Evolutionary conservation across 2,888 invertebrate species (phyloP).

Genomic region (Lithophane leautieri): DNA sequence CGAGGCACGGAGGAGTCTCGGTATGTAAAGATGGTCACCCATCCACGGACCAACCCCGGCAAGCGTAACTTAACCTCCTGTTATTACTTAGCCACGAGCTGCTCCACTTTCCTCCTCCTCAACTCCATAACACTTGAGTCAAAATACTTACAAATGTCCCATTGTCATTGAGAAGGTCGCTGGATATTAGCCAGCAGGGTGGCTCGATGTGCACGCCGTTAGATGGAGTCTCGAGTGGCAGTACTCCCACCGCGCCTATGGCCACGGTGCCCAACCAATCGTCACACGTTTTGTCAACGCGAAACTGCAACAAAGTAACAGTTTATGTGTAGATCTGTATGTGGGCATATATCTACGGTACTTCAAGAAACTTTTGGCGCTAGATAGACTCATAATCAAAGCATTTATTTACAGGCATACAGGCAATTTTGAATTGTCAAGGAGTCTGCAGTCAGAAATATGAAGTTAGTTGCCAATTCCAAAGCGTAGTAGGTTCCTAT

Average conservation of each 20-base stretch:
- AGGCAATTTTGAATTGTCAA: too few relatives aligned
- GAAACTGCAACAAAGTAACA: conserved; percentile 87
- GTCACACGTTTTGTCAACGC: conserved; percentile 93
- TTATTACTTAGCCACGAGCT: too few relatives aligned
- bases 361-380: neutral
- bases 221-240: conserved; percentile 92
- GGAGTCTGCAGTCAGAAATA: neutral
- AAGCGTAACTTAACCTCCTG: too few relatives aligned
- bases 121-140: neutral
- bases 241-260: conserved; percentile 94
- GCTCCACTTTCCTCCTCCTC: too few relatives aligned
- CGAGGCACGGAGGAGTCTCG: too few relatives aligned
- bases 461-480: neutral
- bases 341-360: neutral
- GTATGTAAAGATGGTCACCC: too few relatives aligned
- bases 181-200: conserved; percentile 95
- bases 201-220: conserved; percentile 94
- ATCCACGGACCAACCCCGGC: too few relatives aligned
- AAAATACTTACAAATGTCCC: conserved; percentile 92
- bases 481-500: neutral
- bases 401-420: neutral
- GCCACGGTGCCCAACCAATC: conserved; percentile 95
- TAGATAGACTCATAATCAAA: neutral
- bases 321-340: conserved; percentile 25
- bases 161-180: conserved; percentile 95